phyloP scores from a whole-genome alignment of 2,113 vertebrate genomes.

The Bostrychus sinensis region DNA sequence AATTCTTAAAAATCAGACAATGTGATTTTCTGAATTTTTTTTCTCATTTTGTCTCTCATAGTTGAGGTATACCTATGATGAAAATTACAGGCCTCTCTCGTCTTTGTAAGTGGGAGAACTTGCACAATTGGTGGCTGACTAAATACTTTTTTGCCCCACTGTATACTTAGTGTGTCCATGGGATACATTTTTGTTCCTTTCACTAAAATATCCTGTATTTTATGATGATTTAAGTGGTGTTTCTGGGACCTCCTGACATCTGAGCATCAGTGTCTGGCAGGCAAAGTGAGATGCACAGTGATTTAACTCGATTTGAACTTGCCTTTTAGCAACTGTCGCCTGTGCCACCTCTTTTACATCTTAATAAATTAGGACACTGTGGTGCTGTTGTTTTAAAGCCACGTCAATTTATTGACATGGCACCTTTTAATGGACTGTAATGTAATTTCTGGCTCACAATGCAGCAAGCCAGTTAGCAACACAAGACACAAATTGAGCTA shows the following conservation, averaged over 20 bases:
- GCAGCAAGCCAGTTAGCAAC: conserved; percentile 11
- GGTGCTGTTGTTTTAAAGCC: conserved; percentile 10
- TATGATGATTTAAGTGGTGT: background rate
- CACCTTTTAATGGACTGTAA: conserved; percentile 38
- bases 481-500: conserved; percentile 10
- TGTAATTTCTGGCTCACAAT: conserved; percentile 23
- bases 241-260: background rate
- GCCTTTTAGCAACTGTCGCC: conserved; percentile 10
- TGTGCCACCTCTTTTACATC: conserved; percentile 1
- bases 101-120: no score
- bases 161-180: background rate
- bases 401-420: conserved; percentile 29
- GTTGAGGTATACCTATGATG: no score
- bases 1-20: no score
- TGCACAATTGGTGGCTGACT: no score
- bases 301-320: conserved; percentile 17
- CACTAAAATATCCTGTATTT: conserved; percentile 7
- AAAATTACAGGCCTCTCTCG: no score
- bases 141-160: no score
- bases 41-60: no score
- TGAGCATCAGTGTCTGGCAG: background rate
- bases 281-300: conserved; percentile 1
- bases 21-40: no score
- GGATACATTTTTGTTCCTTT: background rate
- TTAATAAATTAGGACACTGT: conserved; percentile 15